Conservation (phyloP, 2,888 invertebrate genomes). For the Zaprionus lineosus region DNA sequence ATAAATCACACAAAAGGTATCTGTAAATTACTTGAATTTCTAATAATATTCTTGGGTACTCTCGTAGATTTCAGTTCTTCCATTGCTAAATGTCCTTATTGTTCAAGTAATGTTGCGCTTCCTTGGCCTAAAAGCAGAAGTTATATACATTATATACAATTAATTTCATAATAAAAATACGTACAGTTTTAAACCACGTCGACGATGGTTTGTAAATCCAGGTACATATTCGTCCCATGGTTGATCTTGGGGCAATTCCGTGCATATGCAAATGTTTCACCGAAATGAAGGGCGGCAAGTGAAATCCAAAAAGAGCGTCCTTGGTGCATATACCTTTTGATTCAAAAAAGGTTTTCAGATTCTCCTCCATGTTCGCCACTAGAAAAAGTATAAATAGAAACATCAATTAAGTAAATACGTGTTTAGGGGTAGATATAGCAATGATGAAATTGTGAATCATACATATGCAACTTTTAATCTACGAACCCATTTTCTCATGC, state of each 20-base stretch:
- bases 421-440: no score
- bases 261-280: conserved; percentile 92
- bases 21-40: neutral
- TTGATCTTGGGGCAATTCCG: conserved; percentile 89
- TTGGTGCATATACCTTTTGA: conserved; percentile 83
- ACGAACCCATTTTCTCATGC: conserved; percentile 89
- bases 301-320: conserved; percentile 89
- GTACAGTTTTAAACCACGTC: conserved; percentile 92
- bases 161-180: conserved; percentile 56
- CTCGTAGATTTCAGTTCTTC: neutral
- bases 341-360: conserved; percentile 83
- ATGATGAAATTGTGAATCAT: neutral
- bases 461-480: neutral
- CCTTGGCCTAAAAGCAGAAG: conserved; percentile 32
- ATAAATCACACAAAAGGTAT: neutral
- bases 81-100: neutral
- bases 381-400: conserved; percentile 30
- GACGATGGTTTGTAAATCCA: conserved; percentile 89
- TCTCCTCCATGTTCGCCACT: conserved; percentile 88
- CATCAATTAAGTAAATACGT: neutral
- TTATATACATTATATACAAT: neutral
- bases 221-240: conserved; percentile 87
- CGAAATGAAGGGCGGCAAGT: conserved; percentile 95
- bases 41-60: neutral
- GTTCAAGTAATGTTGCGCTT: conserved; percentile 34